Evolutionary conservation across 2,888 invertebrate genomes (phyloP).

Genomic region (Seira sanloemensis): DNA sequence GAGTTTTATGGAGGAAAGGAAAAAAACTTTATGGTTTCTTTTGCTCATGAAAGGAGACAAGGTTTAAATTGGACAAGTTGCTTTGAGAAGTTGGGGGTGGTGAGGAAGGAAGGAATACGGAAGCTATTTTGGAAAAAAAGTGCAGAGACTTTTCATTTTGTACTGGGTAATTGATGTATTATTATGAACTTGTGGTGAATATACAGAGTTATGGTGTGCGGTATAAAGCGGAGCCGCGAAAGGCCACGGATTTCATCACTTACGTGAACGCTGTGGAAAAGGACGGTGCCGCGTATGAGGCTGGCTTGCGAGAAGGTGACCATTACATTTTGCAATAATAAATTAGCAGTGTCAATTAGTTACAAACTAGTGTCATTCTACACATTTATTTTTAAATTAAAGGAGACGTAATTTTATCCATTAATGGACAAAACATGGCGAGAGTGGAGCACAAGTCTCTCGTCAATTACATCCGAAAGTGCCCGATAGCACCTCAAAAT

Average conservation of each 20-base stretch:
- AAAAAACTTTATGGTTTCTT: neutral
- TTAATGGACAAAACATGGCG: conserved; percentile 97
- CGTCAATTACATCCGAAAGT: conserved; percentile 93
- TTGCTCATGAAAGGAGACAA: neutral
- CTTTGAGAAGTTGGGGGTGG: neutral
- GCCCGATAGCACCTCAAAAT: conserved; percentile 94
- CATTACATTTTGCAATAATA: too few relatives aligned
- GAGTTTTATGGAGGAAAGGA: neutral
- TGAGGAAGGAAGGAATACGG: neutral
- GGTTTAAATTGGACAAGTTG: neutral
- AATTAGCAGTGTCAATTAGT: too few relatives aligned
- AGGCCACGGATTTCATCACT: conserved; percentile 95
- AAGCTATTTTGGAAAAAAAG: neutral
- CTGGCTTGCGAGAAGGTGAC: conserved; percentile 92
- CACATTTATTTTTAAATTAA: conserved; percentile 58
- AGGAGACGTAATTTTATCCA: conserved; percentile 95
- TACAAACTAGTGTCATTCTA: too few relatives aligned
- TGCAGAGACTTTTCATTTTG: neutral
- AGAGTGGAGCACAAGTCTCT: conserved; percentile 93
- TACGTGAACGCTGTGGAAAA: conserved; percentile 94
- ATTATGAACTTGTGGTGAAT: conserved; percentile 60
- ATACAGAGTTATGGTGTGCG: conserved; percentile 95
- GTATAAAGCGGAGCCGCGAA: conserved; percentile 88
- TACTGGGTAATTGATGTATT: conserved; percentile 26
- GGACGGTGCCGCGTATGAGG: conserved; percentile 92